phyloP scores from a whole-genome alignment of 2,113 vertebrate genomes.

The Spea multiplicata region DNA sequence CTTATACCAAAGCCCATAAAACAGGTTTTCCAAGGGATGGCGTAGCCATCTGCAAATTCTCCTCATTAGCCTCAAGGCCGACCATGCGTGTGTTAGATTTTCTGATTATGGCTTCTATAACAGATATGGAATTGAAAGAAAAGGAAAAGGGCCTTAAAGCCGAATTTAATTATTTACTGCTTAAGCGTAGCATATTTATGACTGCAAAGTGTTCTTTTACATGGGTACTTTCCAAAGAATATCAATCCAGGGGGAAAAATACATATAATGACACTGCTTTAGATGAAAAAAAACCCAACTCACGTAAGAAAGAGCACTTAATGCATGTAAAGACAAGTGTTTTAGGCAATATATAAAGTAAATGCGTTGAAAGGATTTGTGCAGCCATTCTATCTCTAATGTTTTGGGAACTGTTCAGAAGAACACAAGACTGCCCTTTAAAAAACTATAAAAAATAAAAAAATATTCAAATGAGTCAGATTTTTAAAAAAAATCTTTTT shows the following conservation, averaged over 20 bases:
- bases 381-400: slow-evolving; percentile 16
- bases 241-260: slow-evolving; percentile 14
- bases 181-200: slow-evolving; percentile 19
- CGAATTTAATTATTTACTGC: slow-evolving; percentile 1
- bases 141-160: not conserved
- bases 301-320: slow-evolving; percentile 28
- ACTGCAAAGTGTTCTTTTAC: slow-evolving; percentile 16
- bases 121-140: not conserved
- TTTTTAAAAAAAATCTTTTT: not conserved
- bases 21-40: no score
- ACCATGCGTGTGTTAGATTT: no score
- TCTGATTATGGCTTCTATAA: no score
- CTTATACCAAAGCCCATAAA: no score
- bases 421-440: no score
- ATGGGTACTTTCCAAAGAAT: not conserved
- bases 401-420: slow-evolving; percentile 2
- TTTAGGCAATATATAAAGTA: slow-evolving; percentile 13
- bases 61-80: no score
- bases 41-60: no score
- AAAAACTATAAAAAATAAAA: no score
- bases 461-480: no score
- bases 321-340: slow-evolving; percentile 6
- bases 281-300: slow-evolving; percentile 1
- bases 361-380: not conserved
- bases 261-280: slow-evolving; percentile 14